phyloP scores from a whole-genome alignment of 2,888 invertebrate species.

The Anoplius nigerrimus region DNA sequence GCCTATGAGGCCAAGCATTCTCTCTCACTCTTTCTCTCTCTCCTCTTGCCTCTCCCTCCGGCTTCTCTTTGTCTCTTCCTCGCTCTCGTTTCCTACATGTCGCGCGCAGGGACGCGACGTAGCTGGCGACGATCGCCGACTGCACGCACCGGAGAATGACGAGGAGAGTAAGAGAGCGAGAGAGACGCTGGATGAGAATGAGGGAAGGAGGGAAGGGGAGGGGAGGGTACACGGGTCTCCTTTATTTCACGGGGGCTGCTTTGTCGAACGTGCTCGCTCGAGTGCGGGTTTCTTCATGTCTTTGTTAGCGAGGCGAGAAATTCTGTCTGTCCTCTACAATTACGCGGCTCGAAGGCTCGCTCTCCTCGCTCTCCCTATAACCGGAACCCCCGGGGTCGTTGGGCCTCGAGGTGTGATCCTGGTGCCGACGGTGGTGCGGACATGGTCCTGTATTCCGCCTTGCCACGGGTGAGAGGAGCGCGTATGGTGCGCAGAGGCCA shows the following conservation, averaged over 20 bases:
- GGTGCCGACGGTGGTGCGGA: slow-evolving; percentile 5
- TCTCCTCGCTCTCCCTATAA: slow-evolving; percentile 10
- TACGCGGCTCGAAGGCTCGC: slow-evolving; percentile 50
- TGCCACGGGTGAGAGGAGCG: not conserved
- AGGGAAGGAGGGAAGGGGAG: slow-evolving; percentile 17
- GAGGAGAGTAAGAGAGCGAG: not conserved
- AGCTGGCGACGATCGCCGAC: no score
- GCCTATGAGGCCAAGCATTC: slow-evolving; percentile 34
- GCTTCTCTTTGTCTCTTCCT: slow-evolving; percentile 18
- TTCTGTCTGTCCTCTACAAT: slow-evolving; percentile 72
- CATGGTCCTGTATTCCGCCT: slow-evolving; percentile 1
- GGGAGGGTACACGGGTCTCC: slow-evolving; percentile 39
- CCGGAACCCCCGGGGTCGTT: slow-evolving; percentile 9
- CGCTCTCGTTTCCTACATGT: slow-evolving; percentile 36
- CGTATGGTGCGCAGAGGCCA: slow-evolving; percentile 1
- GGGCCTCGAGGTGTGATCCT: slow-evolving; percentile 5
- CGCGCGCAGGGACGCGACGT: slow-evolving; percentile 4
- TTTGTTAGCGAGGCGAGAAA: slow-evolving; percentile 74
- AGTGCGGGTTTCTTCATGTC: slow-evolving; percentile 70
- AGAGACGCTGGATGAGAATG: slow-evolving; percentile 21
- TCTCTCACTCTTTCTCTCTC: slow-evolving; percentile 14
- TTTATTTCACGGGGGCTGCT: slow-evolving; percentile 64
- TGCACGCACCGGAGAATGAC: slow-evolving; percentile 11
- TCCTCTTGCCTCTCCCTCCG: not conserved
- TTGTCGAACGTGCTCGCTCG: slow-evolving; percentile 62